These are phyloP conservation scores for Volucella inflata DNA, from an alignment of 2,888 invertebrate species.

Conservation along the genomic window DNA sequence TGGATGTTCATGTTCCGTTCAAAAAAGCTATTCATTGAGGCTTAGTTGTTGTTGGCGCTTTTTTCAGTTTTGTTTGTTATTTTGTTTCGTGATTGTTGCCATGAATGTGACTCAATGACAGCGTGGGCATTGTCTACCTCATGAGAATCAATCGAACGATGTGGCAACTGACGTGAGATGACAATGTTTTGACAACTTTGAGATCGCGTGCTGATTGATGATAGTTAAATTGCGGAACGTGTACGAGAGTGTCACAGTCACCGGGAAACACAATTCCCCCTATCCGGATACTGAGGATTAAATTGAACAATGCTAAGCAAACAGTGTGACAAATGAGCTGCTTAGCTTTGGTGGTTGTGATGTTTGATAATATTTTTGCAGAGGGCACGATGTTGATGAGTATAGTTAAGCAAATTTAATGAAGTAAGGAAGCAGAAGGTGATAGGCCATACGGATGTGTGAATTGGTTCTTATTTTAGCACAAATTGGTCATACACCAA, in stretches of 20 bases:
- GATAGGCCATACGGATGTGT: too few relatives aligned
- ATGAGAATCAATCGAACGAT: slow-evolving; percentile 59
- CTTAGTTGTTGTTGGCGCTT: slow-evolving; percentile 3
- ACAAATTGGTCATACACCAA: too few relatives aligned
- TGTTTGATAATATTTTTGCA: not conserved
- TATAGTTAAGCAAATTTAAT: too few relatives aligned
- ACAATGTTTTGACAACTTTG: slow-evolving; percentile 62
- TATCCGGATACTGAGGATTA: slow-evolving; percentile 38
- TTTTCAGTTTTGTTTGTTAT: slow-evolving; percentile 16
- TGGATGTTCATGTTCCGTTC: slow-evolving; percentile 34
- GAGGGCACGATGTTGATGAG: too few relatives aligned
- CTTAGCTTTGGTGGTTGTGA: not conserved
- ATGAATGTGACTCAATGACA: slow-evolving; percentile 44
- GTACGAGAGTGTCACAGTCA: not conserved
- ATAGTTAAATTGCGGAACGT: slow-evolving; percentile 54
- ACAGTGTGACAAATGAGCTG: slow-evolving; percentile 43
- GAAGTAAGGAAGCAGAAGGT: too few relatives aligned
- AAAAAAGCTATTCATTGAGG: slow-evolving; percentile 58
- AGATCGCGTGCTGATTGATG: slow-evolving; percentile 70
- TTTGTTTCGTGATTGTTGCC: slow-evolving; percentile 51
- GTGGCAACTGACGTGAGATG: slow-evolving; percentile 61
- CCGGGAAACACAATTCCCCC: slow-evolving; percentile 11
- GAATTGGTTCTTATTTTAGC: too few relatives aligned
- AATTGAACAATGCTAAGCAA: slow-evolving; percentile 22
- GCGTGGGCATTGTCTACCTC: slow-evolving; percentile 52